phyloP scores from a whole-genome alignment of 1,140 invertebrate species.

The Drosophila ogumai region DNA sequence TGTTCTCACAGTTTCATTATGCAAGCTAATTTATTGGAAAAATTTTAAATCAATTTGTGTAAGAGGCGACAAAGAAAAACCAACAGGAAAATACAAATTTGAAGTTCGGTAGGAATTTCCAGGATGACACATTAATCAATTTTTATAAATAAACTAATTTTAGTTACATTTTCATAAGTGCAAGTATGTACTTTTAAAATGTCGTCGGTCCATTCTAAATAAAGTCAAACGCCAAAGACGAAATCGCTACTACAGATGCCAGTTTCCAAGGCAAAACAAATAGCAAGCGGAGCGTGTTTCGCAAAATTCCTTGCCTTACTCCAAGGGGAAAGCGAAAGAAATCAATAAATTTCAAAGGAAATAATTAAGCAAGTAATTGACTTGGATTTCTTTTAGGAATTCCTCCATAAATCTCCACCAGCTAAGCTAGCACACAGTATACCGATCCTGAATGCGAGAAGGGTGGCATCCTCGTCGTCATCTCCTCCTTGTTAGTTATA shows the following conservation, averaged over 20 bases:
- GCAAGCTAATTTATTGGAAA: slow-evolving; percentile 16
- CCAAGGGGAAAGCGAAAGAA: slow-evolving; percentile 49
- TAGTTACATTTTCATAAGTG: too few relatives aligned
- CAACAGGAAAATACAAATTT: slow-evolving; percentile 2
- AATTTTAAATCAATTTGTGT: slow-evolving; percentile 10
- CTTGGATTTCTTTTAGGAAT: slow-evolving; percentile 84
- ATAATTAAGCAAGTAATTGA: slow-evolving; percentile 84
- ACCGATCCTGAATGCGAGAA: slow-evolving; percentile 40
- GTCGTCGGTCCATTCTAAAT: slow-evolving; percentile 14
- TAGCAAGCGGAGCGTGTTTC: slow-evolving; percentile 54
- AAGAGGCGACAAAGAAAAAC: neutral
- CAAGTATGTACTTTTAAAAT: neutral
- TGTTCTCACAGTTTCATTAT: slow-evolving; percentile 9
- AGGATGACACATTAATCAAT: too few relatives aligned
- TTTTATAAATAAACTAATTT: neutral
- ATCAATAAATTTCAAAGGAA: slow-evolving; percentile 84
- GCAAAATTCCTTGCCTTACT: slow-evolving; percentile 55
- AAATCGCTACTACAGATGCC: slow-evolving; percentile 46
- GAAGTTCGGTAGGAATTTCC: neutral
- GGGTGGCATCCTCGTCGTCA: slow-evolving; percentile 32
- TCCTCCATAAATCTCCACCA: slow-evolving; percentile 80
- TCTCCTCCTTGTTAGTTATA: slow-evolving; percentile 46
- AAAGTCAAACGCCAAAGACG: slow-evolving; percentile 39
- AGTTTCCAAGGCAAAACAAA: slow-evolving; percentile 72
- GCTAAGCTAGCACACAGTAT: slow-evolving; percentile 65